phyloP scores from a whole-genome alignment of 2,888 invertebrate species.

The Oscheius sp. region DNA sequence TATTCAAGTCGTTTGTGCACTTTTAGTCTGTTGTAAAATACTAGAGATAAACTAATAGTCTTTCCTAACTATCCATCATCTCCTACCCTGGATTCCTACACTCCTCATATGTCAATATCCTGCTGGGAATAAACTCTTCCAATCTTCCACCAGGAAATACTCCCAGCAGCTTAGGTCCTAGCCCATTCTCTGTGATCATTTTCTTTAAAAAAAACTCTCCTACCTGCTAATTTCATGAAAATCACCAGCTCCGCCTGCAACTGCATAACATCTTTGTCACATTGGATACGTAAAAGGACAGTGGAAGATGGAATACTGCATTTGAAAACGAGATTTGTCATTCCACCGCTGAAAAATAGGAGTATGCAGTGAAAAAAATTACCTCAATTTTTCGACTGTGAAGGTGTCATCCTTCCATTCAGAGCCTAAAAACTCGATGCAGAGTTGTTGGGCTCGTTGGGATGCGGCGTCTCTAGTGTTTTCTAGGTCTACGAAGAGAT shows the following conservation, averaged over 20 bases:
- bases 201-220: neutral
- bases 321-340: conserved; percentile 22
- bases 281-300: conserved; percentile 13
- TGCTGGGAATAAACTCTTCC: conserved; percentile 18
- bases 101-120: conserved; percentile 13
- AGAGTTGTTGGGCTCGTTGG: neutral
- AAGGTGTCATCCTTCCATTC: neutral
- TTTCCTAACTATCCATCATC: neutral
- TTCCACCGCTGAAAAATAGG: conserved; percentile 12
- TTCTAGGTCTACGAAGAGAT: neutral
- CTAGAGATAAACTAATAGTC: neutral
- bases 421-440: conserved; percentile 3
- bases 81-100: neutral
- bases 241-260: conserved; percentile 12
- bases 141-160: conserved; percentile 21
- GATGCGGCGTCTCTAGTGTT: neutral
- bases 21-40: neutral
- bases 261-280: conserved; percentile 20
- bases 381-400: conserved; percentile 7
- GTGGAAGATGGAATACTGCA: neutral
- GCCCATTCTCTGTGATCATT: neutral
- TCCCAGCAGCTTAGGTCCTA: conserved; percentile 22
- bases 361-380: neutral
- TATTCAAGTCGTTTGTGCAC: neutral
- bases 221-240: conserved; percentile 15